Percentiles rank a stretch among this genome's conserved stretches.
phyloP scores from a whole-genome alignment of 1,140 invertebrate species.

The Neodiprion pinetum region DNA sequence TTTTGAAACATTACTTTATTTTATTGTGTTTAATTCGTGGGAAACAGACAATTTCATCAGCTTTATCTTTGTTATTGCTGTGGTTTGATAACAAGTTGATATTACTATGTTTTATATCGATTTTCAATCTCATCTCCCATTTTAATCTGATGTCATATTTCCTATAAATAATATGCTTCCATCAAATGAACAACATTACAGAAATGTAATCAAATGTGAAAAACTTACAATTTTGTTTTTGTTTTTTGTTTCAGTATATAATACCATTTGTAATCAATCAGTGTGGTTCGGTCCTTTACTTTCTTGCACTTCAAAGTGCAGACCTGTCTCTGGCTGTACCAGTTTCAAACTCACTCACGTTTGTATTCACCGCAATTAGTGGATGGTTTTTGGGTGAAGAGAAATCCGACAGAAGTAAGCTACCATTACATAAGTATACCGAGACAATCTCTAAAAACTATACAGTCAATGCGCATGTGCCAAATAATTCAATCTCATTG shows the following conservation, averaged over 20 bases:
- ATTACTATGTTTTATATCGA: too few relatives aligned
- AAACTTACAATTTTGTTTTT: conserved; percentile 25
- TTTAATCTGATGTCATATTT: too few relatives aligned
- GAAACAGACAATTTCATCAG: too few relatives aligned
- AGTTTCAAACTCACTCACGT: conserved; percentile 74
- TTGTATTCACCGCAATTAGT: conserved; percentile 73
- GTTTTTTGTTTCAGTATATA: conserved; percentile 66
- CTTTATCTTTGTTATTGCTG: too few relatives aligned
- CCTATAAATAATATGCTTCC: too few relatives aligned
- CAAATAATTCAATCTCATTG: too few relatives aligned
- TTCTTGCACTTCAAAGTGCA: conserved; percentile 65
- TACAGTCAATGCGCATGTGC: too few relatives aligned
- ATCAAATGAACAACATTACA: too few relatives aligned
- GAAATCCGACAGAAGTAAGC: conserved; percentile 40
- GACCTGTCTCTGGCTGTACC: conserved; percentile 74
- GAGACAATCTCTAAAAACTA: too few relatives aligned
- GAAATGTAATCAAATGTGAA: background rate
- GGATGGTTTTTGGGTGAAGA: conserved; percentile 68
- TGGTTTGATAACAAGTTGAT: too few relatives aligned
- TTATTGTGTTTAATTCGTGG: background rate
- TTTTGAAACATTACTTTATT: conserved; percentile 13
- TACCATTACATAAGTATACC: background rate
- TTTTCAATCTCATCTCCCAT: too few relatives aligned
- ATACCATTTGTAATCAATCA: conserved; percentile 75
- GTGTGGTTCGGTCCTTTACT: conserved; percentile 70